Evolutionary conservation across 1,140 invertebrate genomes (phyloP), one percentile per base, ranked within the genome.

Genomic region (Leptinotarsa texana): DNA sequence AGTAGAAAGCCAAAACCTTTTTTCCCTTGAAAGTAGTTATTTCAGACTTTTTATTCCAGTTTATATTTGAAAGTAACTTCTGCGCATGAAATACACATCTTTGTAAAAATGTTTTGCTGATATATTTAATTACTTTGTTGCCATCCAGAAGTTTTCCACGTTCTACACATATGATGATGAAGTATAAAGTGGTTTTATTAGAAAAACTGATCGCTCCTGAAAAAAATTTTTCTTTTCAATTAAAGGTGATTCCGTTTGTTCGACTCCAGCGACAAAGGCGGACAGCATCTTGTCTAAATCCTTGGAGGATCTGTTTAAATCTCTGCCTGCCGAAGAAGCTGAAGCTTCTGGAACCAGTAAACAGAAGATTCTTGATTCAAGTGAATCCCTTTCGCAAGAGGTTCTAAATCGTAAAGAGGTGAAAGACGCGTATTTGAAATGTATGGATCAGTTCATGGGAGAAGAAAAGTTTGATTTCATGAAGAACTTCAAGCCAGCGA

Each of bases 321-420:
- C 63, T 65, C 8, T 21, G 6, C 63, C 21, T 22, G 3, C 11
- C 4, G n/a, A 65, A 0, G 21, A 65, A 65, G 61, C 13, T 11
- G 51, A 57, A 57, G 51, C 51, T 57, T 57, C 51, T 18, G 51
- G 51, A 57, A 57, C 51, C 33, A 11, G 17, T 15, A 57, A 57
- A n/a, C 17, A 42, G 33, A 11, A 42, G 33, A 57, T 57, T 13
- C 51, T 57, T 57, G 51, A 57, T 57, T n/a, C 51, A n/a, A 13
- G 51, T 57, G 51, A 17, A 57, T 57, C 51, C 13, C 51, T 57
- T 57, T 71, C 69, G 15, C 48, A 71, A 61, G 69, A 71, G 15
- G 13, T 61, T 15, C 33, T 71, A 17, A 71, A 71, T 24, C 48
- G 57, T 6, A 33, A 15, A 6, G 69, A 61, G 13, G 57, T 71